A percentile compares a stretch with the other conserved stretches of the same genome.
Evolutionary conservation across 2,113 vertebrate species (phyloP).

Genomic region (Cariama cristata): DNA sequence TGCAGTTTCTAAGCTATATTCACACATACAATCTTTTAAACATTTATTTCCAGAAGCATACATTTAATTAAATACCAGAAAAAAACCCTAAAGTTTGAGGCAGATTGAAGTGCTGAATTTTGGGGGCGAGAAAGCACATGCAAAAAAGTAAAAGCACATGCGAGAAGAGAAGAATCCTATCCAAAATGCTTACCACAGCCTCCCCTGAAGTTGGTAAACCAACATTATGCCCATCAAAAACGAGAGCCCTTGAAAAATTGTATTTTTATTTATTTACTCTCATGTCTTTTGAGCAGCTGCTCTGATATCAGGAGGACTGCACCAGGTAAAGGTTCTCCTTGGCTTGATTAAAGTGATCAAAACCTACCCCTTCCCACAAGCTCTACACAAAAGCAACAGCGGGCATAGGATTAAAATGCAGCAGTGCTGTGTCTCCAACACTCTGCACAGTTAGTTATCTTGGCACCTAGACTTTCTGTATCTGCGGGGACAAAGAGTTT

Average conservation of each 20-base stretch:
- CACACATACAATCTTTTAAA: neutral
- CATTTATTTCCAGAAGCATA: neutral
- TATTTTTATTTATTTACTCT: neutral
- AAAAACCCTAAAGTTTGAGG: neutral
- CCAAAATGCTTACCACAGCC: neutral
- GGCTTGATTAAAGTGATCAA: neutral
- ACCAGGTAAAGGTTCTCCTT: neutral
- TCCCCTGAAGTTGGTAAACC: neutral
- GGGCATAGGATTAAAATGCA: neutral
- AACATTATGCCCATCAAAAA: neutral
- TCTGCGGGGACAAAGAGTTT: neutral
- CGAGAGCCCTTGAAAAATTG: neutral
- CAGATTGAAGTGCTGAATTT: neutral
- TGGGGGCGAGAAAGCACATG: rapidly evolving
- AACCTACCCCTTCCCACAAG: neutral
- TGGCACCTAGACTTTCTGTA: neutral
- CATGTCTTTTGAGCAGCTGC: neutral
- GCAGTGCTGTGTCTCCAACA: neutral
- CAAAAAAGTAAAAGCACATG: neutral
- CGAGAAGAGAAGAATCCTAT: neutral
- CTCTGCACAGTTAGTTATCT: neutral
- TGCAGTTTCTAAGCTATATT: neutral
- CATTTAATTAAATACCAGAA: neutral
- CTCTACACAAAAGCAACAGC: neutral
- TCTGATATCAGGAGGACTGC: neutral